Evolutionary conservation across 2,797 vertebrate species (phyloP).

Genomic region (Enteromius thamalakanensis): DNA sequence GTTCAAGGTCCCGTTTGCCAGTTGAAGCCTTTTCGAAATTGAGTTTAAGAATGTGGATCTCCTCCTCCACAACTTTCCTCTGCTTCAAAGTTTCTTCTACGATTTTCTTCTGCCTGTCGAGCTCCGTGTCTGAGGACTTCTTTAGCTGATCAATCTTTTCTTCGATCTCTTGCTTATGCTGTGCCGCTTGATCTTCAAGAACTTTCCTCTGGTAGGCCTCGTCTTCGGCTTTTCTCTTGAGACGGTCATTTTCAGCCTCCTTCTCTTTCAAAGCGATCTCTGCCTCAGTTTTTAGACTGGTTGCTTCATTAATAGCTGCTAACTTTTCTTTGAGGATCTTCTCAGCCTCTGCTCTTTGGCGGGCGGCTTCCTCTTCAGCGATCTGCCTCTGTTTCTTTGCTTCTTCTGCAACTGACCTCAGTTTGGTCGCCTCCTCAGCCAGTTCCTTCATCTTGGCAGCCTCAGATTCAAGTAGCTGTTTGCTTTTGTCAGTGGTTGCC

Average conservation of each 20-base stretch:
- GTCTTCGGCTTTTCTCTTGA: conserved; percentile 91
- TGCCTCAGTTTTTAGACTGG: conserved; percentile 87
- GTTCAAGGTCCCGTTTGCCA: conserved; percentile 87
- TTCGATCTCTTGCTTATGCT: conserved; percentile 91
- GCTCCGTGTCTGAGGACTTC: conserved; percentile 84
- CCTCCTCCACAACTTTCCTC: conserved; percentile 90
- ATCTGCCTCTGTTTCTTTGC: conserved; percentile 90
- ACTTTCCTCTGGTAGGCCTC: conserved; percentile 92
- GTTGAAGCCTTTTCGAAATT: conserved; percentile 89
- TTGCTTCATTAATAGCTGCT: conserved; percentile 89
- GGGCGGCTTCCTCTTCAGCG: conserved; percentile 87
- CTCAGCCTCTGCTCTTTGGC: conserved; percentile 89
- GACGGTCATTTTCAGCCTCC: conserved; percentile 92
- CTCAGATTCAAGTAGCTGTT: conserved; percentile 91
- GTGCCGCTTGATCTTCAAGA: conserved; percentile 92
- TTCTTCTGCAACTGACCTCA: conserved; percentile 88
- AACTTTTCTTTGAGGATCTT: conserved; percentile 94
- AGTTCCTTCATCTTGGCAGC: conserved; percentile 88
- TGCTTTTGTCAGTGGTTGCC: conserved; percentile 89
- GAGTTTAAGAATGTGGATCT: conserved; percentile 88
- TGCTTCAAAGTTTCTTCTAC: conserved; percentile 93
- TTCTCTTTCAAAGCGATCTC: conserved; percentile 94
- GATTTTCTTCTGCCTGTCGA: conserved; percentile 86
- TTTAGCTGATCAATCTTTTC: conserved; percentile 89
- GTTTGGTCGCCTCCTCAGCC: conserved; percentile 88